Percentiles rank a stretch among this genome's conserved stretches.
Evolutionary conservation across 2,113 vertebrate species (phyloP).

Genomic region (Pomatostomus ruficeps): DNA sequence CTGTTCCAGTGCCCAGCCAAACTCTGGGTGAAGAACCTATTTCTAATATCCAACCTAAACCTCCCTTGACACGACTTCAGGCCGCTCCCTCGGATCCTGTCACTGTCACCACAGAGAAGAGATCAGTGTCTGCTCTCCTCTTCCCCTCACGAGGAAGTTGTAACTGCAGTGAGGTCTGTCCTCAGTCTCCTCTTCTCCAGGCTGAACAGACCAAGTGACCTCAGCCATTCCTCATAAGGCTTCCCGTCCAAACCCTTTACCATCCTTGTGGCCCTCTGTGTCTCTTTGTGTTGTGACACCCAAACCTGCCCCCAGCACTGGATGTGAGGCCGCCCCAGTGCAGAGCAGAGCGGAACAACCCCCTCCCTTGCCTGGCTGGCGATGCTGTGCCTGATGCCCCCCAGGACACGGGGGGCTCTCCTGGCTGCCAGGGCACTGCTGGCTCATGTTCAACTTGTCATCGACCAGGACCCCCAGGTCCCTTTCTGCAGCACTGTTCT

Average conservation of each 20-base stretch:
- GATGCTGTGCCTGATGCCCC: accelerated
- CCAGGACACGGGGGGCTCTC: accelerated
- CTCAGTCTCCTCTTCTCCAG: not conserved
- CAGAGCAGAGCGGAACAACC: not conserved
- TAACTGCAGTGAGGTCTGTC: not conserved
- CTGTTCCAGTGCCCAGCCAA: accelerated
- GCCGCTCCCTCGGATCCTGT: accelerated
- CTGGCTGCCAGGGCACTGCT: not conserved
- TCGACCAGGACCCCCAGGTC: accelerated
- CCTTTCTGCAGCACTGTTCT: not conserved
- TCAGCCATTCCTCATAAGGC: not conserved
- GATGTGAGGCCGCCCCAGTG: not conserved
- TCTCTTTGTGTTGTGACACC: no score
- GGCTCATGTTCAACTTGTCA: accelerated
- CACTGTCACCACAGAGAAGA: accelerated
- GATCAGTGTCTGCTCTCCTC: not conserved
- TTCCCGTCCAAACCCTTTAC: not conserved
- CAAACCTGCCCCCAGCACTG: not conserved
- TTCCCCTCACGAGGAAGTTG: not conserved
- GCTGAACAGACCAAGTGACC: not conserved
- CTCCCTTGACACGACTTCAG: not conserved
- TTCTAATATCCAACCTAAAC: not conserved
- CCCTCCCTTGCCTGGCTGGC: accelerated
- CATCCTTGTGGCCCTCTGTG: accelerated
- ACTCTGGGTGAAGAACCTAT: accelerated